Evolutionary conservation across 2,888 invertebrate genomes (phyloP).

Genomic region (Pristionchus fissidentatus): DNA sequence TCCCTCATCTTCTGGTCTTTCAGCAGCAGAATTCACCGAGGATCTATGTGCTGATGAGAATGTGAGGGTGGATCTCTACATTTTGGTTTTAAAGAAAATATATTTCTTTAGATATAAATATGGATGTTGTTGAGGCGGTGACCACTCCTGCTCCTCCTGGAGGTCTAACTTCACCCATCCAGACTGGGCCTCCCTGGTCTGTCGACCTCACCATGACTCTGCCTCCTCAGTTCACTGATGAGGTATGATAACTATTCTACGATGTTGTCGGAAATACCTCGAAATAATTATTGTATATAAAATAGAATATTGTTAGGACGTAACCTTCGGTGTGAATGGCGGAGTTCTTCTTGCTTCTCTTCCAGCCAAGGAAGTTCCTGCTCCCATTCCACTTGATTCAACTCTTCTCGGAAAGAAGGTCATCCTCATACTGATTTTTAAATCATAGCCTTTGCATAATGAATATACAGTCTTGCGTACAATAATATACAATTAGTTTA

Average conservation of each 20-base stretch:
- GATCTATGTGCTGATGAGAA: slow-evolving; percentile 49
- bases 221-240: slow-evolving; percentile 70
- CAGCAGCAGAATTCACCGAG: slow-evolving; percentile 45
- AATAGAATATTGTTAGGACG: slow-evolving; percentile 58
- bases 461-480: background rate
- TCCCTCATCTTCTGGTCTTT: background rate
- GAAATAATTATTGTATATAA: background rate
- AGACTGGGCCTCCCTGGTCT: slow-evolving; percentile 58
- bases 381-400: slow-evolving; percentile 52
- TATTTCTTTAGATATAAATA: too few relatives aligned
- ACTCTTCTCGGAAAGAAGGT: slow-evolving; percentile 57
- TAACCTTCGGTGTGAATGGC: slow-evolving; percentile 73
- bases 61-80: background rate
- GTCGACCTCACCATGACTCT: slow-evolving; percentile 70
- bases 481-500: background rate
- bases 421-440: background rate
- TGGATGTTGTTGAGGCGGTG: background rate
- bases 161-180: slow-evolving; percentile 42
- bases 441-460: background rate
- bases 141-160: slow-evolving; percentile 40
- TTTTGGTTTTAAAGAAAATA: too few relatives aligned
- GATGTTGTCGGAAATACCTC: slow-evolving; percentile 40
- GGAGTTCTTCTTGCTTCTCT: slow-evolving; percentile 68
- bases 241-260: slow-evolving; percentile 47
- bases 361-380: slow-evolving; percentile 55